These are phyloP conservation scores for Ondatra zibethicus DNA, from an alignment of 2,113 vertebrate species.

Conservation along the genomic window DNA sequence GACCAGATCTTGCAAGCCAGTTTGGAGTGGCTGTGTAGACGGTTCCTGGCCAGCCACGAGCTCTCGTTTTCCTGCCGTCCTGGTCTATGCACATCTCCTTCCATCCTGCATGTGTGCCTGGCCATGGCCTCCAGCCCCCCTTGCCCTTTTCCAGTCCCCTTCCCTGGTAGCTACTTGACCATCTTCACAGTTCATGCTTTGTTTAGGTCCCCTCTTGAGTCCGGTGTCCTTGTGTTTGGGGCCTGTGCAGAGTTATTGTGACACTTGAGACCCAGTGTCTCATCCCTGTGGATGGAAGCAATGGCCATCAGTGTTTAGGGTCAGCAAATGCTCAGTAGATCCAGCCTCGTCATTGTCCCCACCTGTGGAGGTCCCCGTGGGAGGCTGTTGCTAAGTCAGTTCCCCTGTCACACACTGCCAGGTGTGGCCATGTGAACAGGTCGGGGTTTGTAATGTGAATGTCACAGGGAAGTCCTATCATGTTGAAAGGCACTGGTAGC, in stretches of 20 bases:
- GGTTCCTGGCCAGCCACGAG: background rate
- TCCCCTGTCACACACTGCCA: background rate
- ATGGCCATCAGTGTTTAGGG: background rate
- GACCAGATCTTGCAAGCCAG: background rate
- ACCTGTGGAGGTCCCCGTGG: background rate
- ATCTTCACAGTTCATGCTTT: background rate
- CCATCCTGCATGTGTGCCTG: background rate
- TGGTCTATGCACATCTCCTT: background rate
- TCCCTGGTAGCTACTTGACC: background rate
- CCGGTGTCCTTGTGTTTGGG: background rate
- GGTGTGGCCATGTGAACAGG: background rate
- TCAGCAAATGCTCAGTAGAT: background rate
- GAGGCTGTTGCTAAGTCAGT: no score
- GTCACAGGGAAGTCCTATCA: background rate
- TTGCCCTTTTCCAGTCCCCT: background rate
- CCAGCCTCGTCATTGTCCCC: rapidly evolving
- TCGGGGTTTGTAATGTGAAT: background rate
- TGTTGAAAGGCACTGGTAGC: background rate
- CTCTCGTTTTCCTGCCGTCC: background rate
- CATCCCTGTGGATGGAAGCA: rapidly evolving
- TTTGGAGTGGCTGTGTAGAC: background rate
- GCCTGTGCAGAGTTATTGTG: background rate
- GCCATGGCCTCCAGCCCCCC: background rate
- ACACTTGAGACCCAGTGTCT: rapidly evolving
- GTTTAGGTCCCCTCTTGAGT: no score